A percentile compares a stretch with the other conserved stretches of the same genome.
Conservation (phyloP, 92 coral and sea anemone species). For the Epizoanthus ramosus region DNA sequence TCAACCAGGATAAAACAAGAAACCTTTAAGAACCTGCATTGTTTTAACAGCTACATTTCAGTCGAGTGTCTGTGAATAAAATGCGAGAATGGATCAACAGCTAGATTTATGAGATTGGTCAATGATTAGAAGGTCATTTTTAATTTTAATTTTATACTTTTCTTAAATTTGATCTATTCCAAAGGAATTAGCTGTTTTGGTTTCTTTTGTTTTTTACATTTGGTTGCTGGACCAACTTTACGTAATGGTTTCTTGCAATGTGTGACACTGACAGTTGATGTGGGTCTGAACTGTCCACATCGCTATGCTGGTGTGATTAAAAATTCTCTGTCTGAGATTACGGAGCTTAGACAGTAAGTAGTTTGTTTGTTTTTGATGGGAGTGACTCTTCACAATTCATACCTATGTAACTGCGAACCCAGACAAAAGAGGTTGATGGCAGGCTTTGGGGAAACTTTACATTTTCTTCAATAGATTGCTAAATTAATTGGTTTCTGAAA, state of each 20-base stretch:
- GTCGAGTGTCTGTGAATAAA: neutral
- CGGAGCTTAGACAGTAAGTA: neutral
- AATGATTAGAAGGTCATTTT: too few species aligned
- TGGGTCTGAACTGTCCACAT: neutral
- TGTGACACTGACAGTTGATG: neutral
- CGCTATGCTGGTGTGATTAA: neutral
- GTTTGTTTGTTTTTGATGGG: constrained; percentile 15
- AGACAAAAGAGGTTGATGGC: neutral
- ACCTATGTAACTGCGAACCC: neutral
- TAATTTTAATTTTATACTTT: too few species aligned
- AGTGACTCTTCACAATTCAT: neutral
- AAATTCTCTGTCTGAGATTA: neutral
- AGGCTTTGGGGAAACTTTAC: neutral
- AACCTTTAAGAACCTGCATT: neutral
- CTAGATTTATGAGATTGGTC: too few species aligned
- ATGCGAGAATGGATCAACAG: too few species aligned
- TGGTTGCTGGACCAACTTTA: too few species aligned
- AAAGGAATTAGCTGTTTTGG: too few species aligned
- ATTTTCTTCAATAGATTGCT: too few species aligned
- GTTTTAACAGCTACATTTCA: too few species aligned
- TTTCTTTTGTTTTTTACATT: too few species aligned
- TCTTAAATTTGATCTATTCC: too few species aligned
- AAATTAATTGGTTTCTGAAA: too few species aligned
- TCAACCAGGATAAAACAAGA: neutral
- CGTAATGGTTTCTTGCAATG: neutral